These are phyloP conservation scores for Imbricaverruca yamaguchii DNA, from an alignment of 2,888 invertebrate species.

Conservation along the genomic window DNA sequence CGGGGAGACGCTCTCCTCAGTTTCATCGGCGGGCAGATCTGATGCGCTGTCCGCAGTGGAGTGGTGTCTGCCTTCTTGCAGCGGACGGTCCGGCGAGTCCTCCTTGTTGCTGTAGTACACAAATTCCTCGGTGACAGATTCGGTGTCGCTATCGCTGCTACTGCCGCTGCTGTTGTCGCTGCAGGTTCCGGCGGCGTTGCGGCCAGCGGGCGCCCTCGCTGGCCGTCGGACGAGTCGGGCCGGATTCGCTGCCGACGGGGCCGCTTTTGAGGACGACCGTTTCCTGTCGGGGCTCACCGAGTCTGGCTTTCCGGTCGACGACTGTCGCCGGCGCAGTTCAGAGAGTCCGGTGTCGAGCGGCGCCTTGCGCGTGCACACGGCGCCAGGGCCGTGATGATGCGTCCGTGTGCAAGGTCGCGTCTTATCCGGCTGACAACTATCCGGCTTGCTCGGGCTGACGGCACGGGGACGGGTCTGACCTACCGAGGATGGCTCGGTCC, in stretches of 20 bases:
- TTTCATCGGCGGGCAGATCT: neutral
- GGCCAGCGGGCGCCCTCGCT: no score
- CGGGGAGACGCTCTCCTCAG: neutral
- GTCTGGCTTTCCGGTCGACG: neutral
- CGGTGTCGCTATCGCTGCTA: neutral
- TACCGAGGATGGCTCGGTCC: neutral
- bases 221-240: no score
- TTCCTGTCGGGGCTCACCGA: neutral
- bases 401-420: neutral
- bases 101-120: constrained; percentile 13
- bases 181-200: no score
- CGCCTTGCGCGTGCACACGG: neutral
- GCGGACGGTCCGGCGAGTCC: constrained; percentile 1
- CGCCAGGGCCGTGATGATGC: neutral
- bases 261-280: no score
- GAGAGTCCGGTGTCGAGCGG: neutral
- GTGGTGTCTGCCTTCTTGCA: neutral
- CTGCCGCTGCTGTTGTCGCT: neutral
- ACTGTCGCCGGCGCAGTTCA: neutral
- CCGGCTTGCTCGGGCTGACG: neutral
- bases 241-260: no score
- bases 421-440: neutral
- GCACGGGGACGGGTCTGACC: neutral
- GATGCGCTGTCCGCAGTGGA: neutral
- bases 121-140: constrained; percentile 8